A percentile compares a stretch with the other conserved stretches of the same genome.
phyloP scores from a whole-genome alignment of 2,888 invertebrate species.

The Mesorhabditis sp. region DNA sequence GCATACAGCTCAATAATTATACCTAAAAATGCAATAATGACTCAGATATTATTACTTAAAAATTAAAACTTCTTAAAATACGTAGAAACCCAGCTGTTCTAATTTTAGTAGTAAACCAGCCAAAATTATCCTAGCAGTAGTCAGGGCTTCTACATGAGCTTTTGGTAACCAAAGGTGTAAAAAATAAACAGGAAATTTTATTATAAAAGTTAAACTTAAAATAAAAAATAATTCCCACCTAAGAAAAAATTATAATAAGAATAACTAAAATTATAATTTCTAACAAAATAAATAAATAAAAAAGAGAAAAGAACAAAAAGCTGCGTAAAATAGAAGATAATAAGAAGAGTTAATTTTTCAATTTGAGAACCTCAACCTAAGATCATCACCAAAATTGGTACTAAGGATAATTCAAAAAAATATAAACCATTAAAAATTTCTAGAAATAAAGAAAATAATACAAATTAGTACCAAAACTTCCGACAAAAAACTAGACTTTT shows the following conservation, averaged over 20 bases:
- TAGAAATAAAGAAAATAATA: constrained; percentile 41
- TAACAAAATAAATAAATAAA: neutral
- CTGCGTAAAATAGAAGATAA: constrained; percentile 45
- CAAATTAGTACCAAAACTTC: constrained; percentile 31
- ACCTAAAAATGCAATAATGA: constrained; percentile 35
- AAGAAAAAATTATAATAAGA: constrained; percentile 37
- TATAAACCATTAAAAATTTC: constrained; percentile 42
- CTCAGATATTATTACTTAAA: constrained; percentile 35
- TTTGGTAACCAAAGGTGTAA: constrained; percentile 65
- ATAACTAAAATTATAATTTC: constrained; percentile 13
- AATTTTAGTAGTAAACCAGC: constrained; percentile 42
- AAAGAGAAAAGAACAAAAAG: constrained; percentile 40
- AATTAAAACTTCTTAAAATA: constrained; percentile 35
- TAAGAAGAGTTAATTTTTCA: constrained; percentile 44
- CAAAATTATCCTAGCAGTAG: constrained; percentile 43
- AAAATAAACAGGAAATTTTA: constrained; percentile 58
- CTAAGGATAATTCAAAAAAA: constrained; percentile 44
- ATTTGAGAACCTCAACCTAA: constrained; percentile 41
- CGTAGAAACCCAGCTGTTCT: constrained; percentile 42
- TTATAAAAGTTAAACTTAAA: constrained; percentile 35
- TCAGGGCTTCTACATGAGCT: constrained; percentile 48
- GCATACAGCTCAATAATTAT: constrained; percentile 38
- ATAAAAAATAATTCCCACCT: constrained; percentile 39
- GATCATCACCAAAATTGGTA: constrained; percentile 44
- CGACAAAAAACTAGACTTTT: constrained; percentile 29